A percentile compares a stretch with the other conserved stretches of the same genome.
Conservation (phyloP, 2,888 invertebrate genomes). For the Antitype chi region DNA sequence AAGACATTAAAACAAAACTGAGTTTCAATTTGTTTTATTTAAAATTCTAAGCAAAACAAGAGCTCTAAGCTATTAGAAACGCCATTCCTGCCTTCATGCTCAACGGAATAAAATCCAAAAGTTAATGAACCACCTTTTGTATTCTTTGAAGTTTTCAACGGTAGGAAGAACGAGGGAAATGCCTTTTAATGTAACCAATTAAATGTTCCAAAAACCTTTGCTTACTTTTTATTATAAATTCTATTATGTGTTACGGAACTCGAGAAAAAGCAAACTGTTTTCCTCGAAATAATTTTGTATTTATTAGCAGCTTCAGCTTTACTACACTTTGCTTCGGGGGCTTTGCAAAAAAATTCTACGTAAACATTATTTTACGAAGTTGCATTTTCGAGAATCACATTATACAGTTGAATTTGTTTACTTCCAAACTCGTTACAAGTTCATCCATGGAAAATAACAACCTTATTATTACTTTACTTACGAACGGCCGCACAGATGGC, state of each 20-base stretch:
- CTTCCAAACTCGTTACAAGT: constrained; percentile 36
- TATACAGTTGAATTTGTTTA: constrained; percentile 28
- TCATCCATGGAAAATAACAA: constrained; percentile 22
- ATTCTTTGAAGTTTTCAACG: constrained; percentile 58
- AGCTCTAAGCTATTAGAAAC: constrained; percentile 17
- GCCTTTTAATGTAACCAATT: constrained; percentile 61
- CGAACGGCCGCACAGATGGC: background rate
- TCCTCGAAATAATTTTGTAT: constrained; percentile 26
- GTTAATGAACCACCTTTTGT: constrained; percentile 53
- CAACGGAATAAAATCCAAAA: constrained; percentile 48
- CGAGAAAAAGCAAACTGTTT: constrained; percentile 20
- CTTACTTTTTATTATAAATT: constrained; percentile 42
- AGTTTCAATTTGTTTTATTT: background rate
- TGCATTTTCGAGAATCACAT: constrained; percentile 27
- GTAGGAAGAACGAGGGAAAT: constrained; percentile 34
- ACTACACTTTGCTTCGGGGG: background rate
- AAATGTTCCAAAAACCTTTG: constrained; percentile 52
- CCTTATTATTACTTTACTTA: constrained; percentile 9
- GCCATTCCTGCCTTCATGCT: constrained; percentile 15
- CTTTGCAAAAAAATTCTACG: background rate
- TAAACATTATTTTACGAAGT: constrained; percentile 14
- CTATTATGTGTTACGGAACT: constrained; percentile 36
- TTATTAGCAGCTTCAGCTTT: constrained; percentile 2
- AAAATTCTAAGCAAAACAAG: constrained; percentile 3
- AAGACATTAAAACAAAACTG: constrained; percentile 7